Evolutionary conservation across 92 coral and sea anemone genomes (phyloP).

Genomic region (Palythoa grandiflora): DNA sequence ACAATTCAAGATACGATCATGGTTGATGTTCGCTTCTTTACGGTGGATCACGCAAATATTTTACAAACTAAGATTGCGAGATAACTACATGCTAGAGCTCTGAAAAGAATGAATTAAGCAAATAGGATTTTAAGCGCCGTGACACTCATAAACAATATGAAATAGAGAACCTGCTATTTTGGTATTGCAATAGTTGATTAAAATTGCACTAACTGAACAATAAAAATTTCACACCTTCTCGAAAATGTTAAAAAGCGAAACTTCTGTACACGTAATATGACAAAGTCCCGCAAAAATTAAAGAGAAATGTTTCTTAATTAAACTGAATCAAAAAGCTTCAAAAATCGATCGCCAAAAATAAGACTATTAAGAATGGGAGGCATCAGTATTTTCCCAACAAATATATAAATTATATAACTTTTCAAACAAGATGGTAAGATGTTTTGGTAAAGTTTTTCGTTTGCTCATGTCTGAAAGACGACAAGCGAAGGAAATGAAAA

Average conservation of each 20-base stretch:
- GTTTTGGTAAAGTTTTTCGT: background rate
- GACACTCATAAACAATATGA: background rate
- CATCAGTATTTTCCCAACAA: background rate
- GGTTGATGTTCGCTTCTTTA: background rate
- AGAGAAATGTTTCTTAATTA: no score
- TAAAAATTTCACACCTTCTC: background rate
- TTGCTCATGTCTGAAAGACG: background rate
- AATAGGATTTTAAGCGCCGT: background rate
- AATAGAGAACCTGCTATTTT: background rate
- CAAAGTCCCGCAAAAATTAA: background rate
- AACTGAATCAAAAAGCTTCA: background rate
- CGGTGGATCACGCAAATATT: background rate
- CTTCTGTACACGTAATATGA: background rate
- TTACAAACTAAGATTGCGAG: background rate
- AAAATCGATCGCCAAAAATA: background rate
- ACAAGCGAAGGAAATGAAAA: background rate
- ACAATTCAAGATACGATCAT: constrained; percentile 1
- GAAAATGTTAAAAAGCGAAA: background rate
- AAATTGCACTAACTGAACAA: background rate
- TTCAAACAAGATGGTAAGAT: background rate
- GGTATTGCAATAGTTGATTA: background rate
- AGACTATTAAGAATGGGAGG: background rate
- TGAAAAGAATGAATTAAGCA: background rate
- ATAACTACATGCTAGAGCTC: background rate
- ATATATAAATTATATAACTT: background rate